phyloP scores from a whole-genome alignment of 2,888 invertebrate genomes.

The Cloeon dipterum region DNA sequence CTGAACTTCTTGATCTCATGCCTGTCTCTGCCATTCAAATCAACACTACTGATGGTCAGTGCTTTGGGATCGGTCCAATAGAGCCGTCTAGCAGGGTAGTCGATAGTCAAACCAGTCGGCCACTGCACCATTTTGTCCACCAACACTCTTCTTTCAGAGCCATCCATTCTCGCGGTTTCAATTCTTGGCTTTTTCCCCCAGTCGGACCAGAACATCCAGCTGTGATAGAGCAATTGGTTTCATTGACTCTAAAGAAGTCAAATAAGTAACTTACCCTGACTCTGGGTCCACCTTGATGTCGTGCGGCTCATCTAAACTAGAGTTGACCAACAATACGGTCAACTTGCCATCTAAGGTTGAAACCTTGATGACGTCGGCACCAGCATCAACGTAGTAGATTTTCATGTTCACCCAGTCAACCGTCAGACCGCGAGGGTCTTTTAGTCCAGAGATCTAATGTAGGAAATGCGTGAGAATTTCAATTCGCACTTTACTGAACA shows the following conservation, averaged over 20 bases:
- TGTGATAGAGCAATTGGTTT: conserved; percentile 10
- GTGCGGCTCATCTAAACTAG: conserved; percentile 34
- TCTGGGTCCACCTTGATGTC: conserved; percentile 45
- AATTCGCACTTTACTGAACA: not conserved
- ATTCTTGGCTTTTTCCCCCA: conserved; percentile 39
- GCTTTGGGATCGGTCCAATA: conserved; percentile 73
- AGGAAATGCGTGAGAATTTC: not conserved
- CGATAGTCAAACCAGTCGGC: conserved; percentile 53
- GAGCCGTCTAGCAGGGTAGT: conserved; percentile 44
- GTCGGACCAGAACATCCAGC: conserved; percentile 55
- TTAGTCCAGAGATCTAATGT: conserved; percentile 24
- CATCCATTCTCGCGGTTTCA: conserved; percentile 39
- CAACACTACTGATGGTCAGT: conserved; percentile 41
- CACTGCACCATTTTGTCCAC: conserved; percentile 37
- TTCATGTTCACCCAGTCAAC: conserved; percentile 44
- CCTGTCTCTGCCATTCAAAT: conserved; percentile 42
- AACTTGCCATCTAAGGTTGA: conserved; percentile 31
- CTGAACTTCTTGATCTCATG: conserved; percentile 30
- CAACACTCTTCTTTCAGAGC: conserved; percentile 28
- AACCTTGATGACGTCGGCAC: conserved; percentile 19
- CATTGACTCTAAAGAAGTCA: not conserved
- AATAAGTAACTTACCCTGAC: conserved; percentile 21
- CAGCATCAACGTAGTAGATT: conserved; percentile 42
- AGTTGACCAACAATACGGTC: conserved; percentile 25
- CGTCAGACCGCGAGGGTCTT: conserved; percentile 47